Evolutionary conservation across 2,888 invertebrate species (phyloP), one percentile per base, ranked within the genome.

Genomic region (Orgyia antiqua): DNA sequence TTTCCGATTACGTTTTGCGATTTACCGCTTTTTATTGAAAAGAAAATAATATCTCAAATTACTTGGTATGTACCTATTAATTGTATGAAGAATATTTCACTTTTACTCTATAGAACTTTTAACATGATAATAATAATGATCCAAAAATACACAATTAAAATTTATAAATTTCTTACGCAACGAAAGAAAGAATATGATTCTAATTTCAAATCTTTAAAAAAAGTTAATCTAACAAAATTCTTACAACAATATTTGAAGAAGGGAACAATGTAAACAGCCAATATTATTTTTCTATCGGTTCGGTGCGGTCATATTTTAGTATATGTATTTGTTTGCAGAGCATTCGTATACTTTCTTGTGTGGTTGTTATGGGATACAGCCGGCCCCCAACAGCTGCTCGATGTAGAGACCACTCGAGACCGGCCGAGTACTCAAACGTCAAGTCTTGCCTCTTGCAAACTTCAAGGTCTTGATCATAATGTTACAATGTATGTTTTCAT

Each of bases 261-360:
- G 59, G 54, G 50, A 60, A 35, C 31, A 31, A 17, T 58, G 59
- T 54, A 62, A 67, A 70, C 69, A 63, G 63, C 55, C 56, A 60
- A 58, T 54, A 54, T 54, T 54, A 54, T 54, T 56, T 51, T 56
- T 55, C 56, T 49, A 52, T 51, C 51, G 58, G 58, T 51, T n/a
- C 56, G 57, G 58, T 57, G 51, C 44, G 47, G 39, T 29, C 44
- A 50, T 54, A 53, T 50, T 45, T 51, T 45, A 39, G 56, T 60
- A 64, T 60, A 65, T 67, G 68, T 72, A 65, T 68, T 68, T 72
- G 75, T 76, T 75, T 76, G 70, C 65, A 58, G 63, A 71, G 61
- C 58, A 63, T 66, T 66, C 59, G 64, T 70, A 65, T 61, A 61
- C 68, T 63, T 64, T 52, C 58, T 64, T 52, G 62, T 69, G 55